phyloP scores from a whole-genome alignment of 2,113 vertebrate species.

The Peromyscus polionotus region DNA sequence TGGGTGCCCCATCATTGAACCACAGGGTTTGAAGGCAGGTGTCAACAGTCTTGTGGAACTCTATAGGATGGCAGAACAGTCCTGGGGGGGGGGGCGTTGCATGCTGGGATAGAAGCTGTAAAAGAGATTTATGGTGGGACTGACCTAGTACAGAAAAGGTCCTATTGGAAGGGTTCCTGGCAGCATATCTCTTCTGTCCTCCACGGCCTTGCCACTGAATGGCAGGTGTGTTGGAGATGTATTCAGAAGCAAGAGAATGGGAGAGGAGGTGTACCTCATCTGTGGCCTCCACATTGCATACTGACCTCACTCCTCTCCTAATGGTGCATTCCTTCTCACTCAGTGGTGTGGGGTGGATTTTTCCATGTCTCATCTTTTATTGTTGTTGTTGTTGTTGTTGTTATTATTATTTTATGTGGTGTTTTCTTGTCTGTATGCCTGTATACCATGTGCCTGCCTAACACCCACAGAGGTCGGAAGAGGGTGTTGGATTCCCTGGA shows the following conservation, averaged over 20 bases:
- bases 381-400: not conserved
- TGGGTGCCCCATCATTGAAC: not conserved
- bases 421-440: not conserved
- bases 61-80: not conserved
- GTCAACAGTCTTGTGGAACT: not conserved
- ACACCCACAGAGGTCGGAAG: not conserved
- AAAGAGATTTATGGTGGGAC: not conserved
- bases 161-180: not conserved
- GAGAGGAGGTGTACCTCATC: not conserved
- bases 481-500: not conserved
- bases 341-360: not conserved
- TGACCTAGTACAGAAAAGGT: not conserved
- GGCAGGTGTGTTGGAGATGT: not conserved
- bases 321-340: not conserved
- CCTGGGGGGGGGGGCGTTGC: not conserved
- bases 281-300: not conserved
- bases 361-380: not conserved
- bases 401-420: not conserved
- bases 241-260: not conserved
- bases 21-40: not conserved
- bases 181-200: not conserved
- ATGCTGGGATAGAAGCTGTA: not conserved
- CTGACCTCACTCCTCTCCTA: not conserved
- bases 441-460: not conserved
- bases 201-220: not conserved